These are phyloP conservation scores for Augochlorella aurata DNA, from an alignment of 2,888 invertebrate species.

Conservation along the genomic window DNA sequence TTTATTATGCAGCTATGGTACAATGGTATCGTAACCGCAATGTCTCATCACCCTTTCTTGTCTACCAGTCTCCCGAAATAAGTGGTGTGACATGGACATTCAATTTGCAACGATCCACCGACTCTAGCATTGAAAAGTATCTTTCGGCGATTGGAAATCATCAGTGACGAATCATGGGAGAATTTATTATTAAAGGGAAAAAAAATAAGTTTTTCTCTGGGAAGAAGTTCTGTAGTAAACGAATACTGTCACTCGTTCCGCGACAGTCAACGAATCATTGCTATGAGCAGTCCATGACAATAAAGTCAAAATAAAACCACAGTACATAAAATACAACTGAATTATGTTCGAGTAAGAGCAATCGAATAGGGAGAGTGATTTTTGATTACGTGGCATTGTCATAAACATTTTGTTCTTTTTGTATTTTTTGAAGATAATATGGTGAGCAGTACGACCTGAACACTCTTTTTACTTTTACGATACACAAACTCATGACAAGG, in stretches of 20 bases:
- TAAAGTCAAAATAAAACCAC: slow-evolving; percentile 63
- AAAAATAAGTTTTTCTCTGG: slow-evolving; percentile 28
- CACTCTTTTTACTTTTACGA: not conserved
- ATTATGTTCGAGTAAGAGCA: slow-evolving; percentile 59
- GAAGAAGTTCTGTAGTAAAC: slow-evolving; percentile 4
- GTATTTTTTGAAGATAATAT: slow-evolving; percentile 15
- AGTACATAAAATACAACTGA: slow-evolving; percentile 61
- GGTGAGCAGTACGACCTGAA: slow-evolving; percentile 6
- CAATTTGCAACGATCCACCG: slow-evolving; percentile 61
- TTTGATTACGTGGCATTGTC: slow-evolving; percentile 1
- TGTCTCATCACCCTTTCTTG: slow-evolving; percentile 75
- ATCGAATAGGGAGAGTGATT: slow-evolving; percentile 63
- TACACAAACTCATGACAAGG: slow-evolving; percentile 6
- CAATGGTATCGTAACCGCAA: slow-evolving; percentile 80
- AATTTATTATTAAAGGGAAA: slow-evolving; percentile 35
- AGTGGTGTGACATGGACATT: slow-evolving; percentile 59
- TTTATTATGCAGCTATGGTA: slow-evolving; percentile 80
- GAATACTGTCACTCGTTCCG: slow-evolving; percentile 52
- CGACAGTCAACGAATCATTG: slow-evolving; percentile 67
- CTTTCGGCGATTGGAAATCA: slow-evolving; percentile 38
- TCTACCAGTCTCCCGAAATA: slow-evolving; percentile 68
- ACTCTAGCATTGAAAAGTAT: slow-evolving; percentile 55
- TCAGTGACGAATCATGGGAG: slow-evolving; percentile 33
- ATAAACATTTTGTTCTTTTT: slow-evolving; percentile 16
- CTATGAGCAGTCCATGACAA: slow-evolving; percentile 57